Evolutionary conservation across 2,888 invertebrate species (phyloP), one percentile per base, ranked within the genome.

Genomic region (Stenodema calcarata): DNA sequence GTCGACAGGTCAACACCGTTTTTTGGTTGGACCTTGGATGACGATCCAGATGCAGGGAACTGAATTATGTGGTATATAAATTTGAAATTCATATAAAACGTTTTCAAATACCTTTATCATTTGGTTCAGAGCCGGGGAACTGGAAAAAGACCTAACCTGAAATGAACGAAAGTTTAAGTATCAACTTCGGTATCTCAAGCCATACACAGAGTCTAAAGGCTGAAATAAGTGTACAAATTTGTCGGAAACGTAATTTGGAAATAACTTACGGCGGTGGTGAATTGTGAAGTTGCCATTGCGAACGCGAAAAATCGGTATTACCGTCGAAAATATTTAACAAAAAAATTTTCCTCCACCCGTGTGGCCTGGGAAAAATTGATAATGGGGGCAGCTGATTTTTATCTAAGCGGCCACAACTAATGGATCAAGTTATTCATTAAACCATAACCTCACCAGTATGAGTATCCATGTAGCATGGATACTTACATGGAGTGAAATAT

Each of bases 81-180:
- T n/a, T n/a, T n/a, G n/a, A n/a, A n/a, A n/a, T n/a, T n/a, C n/a
- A 30, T 35, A 35, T 4, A 35, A 73, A 76, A 76, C 9, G 12
- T 35, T 35, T 14, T 76, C 18, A 44, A 14, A 47, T 75, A 92
- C 92, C 91, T 92, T 92, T n/a, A 92, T 91, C 89, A 92, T 89
- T 89, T 92, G 92, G 88, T 90, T 90, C 47, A 89, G 88, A 30
- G 89, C 90, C 87, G 91, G 88, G 16, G 91, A 91, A 16, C 91
- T 90, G 76, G 91, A 91, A 87, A 92, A 91, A 9, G 90, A 90
- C 88, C 92, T 90, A 18, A 90, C 90, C 92, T 92, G 88, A 70
- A 90, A 91, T 9, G 50, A 16, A 50, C 4, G 62, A 7, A 62
- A 62, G 18, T 23, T 7, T 23, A 27, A 62, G 9, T 14, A 76